Base-by-base conservation (phyloP, 2,113 vertebrate species). In the Rhynchomys soricoides region DNA sequence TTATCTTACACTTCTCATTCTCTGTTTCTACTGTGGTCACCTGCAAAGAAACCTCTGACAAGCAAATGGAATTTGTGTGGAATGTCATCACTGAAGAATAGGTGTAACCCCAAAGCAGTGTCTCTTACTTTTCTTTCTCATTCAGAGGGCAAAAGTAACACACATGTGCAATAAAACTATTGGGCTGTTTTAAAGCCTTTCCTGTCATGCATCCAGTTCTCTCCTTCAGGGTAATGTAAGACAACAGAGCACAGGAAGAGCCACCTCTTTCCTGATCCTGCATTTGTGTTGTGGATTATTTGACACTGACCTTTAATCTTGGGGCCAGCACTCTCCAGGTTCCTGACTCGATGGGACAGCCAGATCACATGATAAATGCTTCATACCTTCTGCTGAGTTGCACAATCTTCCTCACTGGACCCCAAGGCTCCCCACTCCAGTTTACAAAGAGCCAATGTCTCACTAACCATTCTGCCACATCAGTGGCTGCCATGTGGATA, bases 171-270 rank as follows among this genome's bases (percentile, higher is more conserved):
- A 97, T 97, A 98, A 98, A 98, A 97, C 96, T 92, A 97, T 94
- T 97, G 97, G 98, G 96, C 96, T 98, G 98, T 98, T 98, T 98
- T 98, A 98, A 98, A 98, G 98, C 94, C 96, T 98, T 96, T 95
- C 85, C 96, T 98, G 98, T 97, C 98, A 98, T 97, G 94, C 95
- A 97, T 98, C 97, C 98, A 98, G 98, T 98, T 97, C 97, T 97
- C 98, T 97, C 98, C 98, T 98, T 98, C 98, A 96, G 98, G 98
- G 98, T 98, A 98, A 98, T 98, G 96, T 98, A 98, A 98, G 98
- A 98, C 98, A 99, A 98, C 96, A 98, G 98, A 98, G 98, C 98
- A 98, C 96, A 98, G 98, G 98, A 98, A 97, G 96, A 98, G 97
- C 82, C 97, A 91, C 97, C 95, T 98, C 98, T 98, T 98, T 98